A percentile compares a stretch with the other conserved stretches of the same genome.
phyloP scores from a whole-genome alignment of 2,797 vertebrate species.

The Numenius phaeopus region DNA sequence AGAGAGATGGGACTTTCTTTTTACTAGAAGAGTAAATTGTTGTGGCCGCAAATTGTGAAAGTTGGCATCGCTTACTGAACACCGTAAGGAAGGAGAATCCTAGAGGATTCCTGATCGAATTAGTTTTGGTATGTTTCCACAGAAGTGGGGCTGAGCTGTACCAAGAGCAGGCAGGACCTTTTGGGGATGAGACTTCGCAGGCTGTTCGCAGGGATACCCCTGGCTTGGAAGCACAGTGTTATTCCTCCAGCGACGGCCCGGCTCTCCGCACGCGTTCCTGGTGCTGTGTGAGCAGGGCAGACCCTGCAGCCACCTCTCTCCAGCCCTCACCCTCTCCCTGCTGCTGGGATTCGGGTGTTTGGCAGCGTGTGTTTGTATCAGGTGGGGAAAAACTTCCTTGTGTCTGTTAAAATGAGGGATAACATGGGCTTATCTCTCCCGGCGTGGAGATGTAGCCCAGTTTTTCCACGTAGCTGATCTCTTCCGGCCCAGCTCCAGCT shows the following conservation, averaged over 20 bases:
- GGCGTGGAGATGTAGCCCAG: rapidly evolving
- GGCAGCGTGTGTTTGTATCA: neutral
- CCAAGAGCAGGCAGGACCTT: neutral
- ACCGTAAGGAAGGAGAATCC: neutral
- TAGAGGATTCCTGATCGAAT: neutral
- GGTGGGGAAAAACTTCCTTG: neutral
- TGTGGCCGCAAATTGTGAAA: neutral
- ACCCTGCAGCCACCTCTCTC: neutral
- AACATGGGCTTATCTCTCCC: neutral
- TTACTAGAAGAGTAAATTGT: neutral
- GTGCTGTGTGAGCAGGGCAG: neutral
- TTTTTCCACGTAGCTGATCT: neutral
- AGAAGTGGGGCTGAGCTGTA: neutral
- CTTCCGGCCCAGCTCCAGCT: neutral
- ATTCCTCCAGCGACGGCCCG: rapidly evolving
- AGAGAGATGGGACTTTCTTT: neutral
- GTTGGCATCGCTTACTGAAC: neutral
- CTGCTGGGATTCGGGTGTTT: neutral
- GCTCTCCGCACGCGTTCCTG: neutral
- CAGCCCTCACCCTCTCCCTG: neutral
- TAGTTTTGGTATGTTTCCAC: neutral
- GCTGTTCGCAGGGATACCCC: neutral
- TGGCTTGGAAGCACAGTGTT: neutral
- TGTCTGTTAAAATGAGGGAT: neutral
- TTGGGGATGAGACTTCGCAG: neutral